Percentiles rank a stretch among this genome's conserved stretches.
Evolutionary conservation across 2,113 vertebrate genomes (phyloP).

Genomic region (Pleuronectes platessa): DNA sequence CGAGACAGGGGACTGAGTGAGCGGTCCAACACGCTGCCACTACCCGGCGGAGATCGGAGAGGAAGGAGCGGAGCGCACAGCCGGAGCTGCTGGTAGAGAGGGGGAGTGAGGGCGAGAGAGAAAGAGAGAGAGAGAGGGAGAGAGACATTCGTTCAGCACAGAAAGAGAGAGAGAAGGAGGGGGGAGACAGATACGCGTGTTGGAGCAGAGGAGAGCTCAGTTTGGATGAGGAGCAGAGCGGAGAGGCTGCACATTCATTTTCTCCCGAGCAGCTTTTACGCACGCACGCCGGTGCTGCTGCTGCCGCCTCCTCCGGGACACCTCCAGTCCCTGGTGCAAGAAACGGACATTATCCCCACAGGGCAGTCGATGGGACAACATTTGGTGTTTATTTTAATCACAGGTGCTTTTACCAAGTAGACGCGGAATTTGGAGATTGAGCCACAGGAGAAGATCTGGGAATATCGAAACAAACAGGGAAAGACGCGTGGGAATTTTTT

Average conservation of each 20-base stretch:
- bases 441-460: constrained; percentile 4
- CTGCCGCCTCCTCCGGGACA: constrained; percentile 11
- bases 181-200: constrained; percentile 24
- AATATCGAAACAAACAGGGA: constrained; percentile 29
- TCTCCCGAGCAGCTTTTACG: constrained; percentile 59
- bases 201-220: constrained; percentile 37
- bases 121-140: constrained; percentile 9
- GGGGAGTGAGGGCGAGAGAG: constrained; percentile 21
- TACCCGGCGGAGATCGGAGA: constrained; percentile 64
- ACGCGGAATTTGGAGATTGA: constrained; percentile 4
- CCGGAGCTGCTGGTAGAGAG: constrained; percentile 26
- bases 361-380: background rate
- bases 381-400: background rate
- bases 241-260: constrained; percentile 30
- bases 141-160: background rate
- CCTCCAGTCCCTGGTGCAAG: constrained; percentile 20
- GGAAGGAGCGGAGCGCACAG: constrained; percentile 53
- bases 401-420: constrained; percentile 24
- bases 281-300: constrained; percentile 36
- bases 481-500: constrained; percentile 27
- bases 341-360: background rate
- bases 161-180: constrained; percentile 18
- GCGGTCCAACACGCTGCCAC: constrained; percentile 58
- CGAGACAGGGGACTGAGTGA: constrained; percentile 57
- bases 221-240: constrained; percentile 41